Percentiles rank a stretch among this genome's conserved stretches.
Evolutionary conservation across 1,140 invertebrate genomes (phyloP).

Genomic region (Colletes latitarsis): DNA sequence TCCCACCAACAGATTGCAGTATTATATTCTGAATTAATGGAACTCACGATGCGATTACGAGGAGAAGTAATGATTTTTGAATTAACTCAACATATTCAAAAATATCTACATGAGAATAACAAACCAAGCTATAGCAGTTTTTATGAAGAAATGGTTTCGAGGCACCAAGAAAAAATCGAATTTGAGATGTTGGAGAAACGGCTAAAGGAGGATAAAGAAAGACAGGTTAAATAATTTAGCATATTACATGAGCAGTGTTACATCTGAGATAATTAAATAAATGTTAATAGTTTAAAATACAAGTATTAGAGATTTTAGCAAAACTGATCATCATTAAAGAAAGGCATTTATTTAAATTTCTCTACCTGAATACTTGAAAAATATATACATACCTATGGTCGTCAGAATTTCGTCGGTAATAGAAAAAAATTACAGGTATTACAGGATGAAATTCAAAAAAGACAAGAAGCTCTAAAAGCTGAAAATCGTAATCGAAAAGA

Average conservation of each 20-base stretch:
- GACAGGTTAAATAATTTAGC: constrained; percentile 66
- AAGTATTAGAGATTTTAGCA: background rate
- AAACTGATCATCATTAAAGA: background rate
- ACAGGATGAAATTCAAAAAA: constrained; percentile 86
- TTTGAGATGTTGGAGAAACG: constrained; percentile 83
- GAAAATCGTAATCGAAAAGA: constrained; percentile 81
- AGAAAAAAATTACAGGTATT: constrained; percentile 80
- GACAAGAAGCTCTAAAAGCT: constrained; percentile 85
- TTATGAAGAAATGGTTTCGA: constrained; percentile 91
- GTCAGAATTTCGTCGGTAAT: background rate
- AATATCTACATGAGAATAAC: constrained; percentile 88
- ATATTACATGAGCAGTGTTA: background rate
- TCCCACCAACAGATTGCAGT: constrained; percentile 83
- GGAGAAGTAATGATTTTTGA: constrained; percentile 92
- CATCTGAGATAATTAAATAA: background rate
- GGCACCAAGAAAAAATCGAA: constrained; percentile 84
- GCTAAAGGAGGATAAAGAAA: constrained; percentile 84
- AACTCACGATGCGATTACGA: constrained; percentile 81
- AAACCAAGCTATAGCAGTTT: constrained; percentile 88
- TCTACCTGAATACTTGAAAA: background rate
- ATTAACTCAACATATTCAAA: constrained; percentile 85
- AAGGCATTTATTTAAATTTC: background rate
- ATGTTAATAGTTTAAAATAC: background rate
- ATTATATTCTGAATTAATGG: constrained; percentile 83
- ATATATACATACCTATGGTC: constrained; percentile 8